Evolutionary conservation across 2,888 invertebrate genomes (phyloP), one percentile per base, ranked within the genome.

Genomic region (Acrobasis consociella): DNA sequence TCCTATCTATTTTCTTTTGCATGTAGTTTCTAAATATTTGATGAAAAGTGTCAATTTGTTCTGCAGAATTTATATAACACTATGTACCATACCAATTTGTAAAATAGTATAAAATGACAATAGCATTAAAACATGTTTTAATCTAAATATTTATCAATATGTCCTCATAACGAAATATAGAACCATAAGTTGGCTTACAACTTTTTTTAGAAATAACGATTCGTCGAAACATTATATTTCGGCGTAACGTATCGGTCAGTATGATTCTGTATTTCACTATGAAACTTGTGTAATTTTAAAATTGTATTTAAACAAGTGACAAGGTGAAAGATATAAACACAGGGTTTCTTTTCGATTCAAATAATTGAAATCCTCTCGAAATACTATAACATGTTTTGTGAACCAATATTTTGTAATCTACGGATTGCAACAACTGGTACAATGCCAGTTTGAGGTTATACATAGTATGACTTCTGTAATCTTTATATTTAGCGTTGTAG

Each of bases 331-430:
- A 13, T n/a, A 46, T 13, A 46, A 13, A 11, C 11, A 46, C 13
- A 46, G 31, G 3, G 38, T 39, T 55, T 39, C 10, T 42, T 17
- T 16, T 22, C 42, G 22, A 13, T n/a, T 46, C 15, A 56, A 17
- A 13, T 42, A 22, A 52, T 86, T 72, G 79, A 73, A 72, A 62
- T 22, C 16, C 52, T 53, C 46, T 61, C 53, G n/a, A 39, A n/a
- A 49, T 49, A 60, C 8, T 39, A 60, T 60, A 60, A 60, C 60
- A 60, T 60, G 60, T 60, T 51, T 60, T 59, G 15, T 51, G 60
- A 60, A 60, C 60, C 60, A 60, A 60, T 56, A 17, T n/a, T 60
- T 51, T 17, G 60, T 60, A 52, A 60, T 60, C 39, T 38, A 9
- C 9, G 16, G 59, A 49, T 59, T 59, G n/a, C 59, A 51, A 51